Evolutionary conservation across 2,113 vertebrate genomes (phyloP).

Genomic region (Zosterops hypoxanthus): DNA sequence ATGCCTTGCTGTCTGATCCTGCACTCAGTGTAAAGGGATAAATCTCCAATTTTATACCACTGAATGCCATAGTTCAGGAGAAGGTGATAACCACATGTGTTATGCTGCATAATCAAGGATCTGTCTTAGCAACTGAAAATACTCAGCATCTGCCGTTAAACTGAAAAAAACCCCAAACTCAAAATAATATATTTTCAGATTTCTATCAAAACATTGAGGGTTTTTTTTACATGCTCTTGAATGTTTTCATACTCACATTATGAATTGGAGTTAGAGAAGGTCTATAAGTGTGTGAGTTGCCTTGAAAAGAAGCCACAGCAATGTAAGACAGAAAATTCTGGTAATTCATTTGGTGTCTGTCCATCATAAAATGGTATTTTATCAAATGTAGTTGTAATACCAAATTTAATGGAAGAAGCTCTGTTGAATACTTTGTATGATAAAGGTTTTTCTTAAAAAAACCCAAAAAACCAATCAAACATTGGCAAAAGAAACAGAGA

Average conservation of each 20-base stretch:
- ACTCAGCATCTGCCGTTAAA: background rate
- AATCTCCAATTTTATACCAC: background rate
- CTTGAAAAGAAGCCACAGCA: background rate
- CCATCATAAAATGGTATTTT: background rate
- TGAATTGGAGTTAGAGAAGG: background rate
- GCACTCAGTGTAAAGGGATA: background rate
- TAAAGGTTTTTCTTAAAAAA: background rate
- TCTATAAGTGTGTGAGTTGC: background rate
- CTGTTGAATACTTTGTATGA: background rate
- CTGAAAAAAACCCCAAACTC: background rate
- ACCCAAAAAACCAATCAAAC: rapidly evolving
- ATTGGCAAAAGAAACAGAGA: background rate
- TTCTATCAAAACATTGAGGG: background rate
- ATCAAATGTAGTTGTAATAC: background rate
- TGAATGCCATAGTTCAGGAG: background rate
- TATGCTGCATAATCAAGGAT: background rate
- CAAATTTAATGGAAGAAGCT: background rate
- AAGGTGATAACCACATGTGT: background rate
- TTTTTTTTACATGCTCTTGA: background rate
- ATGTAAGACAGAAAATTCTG: background rate
- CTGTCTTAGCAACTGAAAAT: background rate
- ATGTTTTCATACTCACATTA: background rate
- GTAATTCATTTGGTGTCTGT: background rate
- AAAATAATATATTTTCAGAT: background rate
- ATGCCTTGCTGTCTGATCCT: background rate